Conservation (phyloP, 2,797 vertebrate genomes). For the Liparis tanakae region DNA sequence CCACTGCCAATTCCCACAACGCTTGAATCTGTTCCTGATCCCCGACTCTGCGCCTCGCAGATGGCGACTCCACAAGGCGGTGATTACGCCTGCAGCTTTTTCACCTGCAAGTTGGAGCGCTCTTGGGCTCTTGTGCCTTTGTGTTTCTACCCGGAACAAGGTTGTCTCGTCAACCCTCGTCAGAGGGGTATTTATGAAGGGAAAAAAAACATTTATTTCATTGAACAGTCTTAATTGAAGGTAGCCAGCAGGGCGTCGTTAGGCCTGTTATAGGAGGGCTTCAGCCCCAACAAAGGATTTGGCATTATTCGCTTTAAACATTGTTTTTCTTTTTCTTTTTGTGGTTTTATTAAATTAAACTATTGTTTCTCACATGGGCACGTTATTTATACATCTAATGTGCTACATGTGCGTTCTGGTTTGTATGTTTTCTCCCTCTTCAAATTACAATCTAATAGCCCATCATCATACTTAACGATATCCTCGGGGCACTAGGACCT, state of each 20-base stretch:
- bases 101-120: not conserved
- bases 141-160: not conserved
- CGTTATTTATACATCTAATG: too few relatives aligned
- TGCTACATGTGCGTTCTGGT: too few relatives aligned
- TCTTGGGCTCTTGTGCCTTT: not conserved
- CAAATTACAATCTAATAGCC: too few relatives aligned
- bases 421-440: too few relatives aligned
- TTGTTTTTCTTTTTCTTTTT: too few relatives aligned
- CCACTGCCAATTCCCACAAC: slow-evolving; percentile 41
- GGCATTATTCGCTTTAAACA: too few relatives aligned
- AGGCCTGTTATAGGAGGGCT: too few relatives aligned
- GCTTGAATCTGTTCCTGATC: slow-evolving; percentile 36
- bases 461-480: too few relatives aligned
- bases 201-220: slow-evolving; percentile 14
- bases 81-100: slow-evolving; percentile 20
- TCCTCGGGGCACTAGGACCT: too few relatives aligned
- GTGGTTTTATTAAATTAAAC: too few relatives aligned
- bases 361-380: too few relatives aligned
- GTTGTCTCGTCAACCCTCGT: not conserved
- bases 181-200: slow-evolving; percentile 13
- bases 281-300: too few relatives aligned
- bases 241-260: not conserved
- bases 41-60: slow-evolving; percentile 23
- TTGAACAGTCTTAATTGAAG: not conserved
- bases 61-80: slow-evolving; percentile 39